Base-by-base conservation (phyloP, 2,797 vertebrate species). In the Enoplosus armatus region DNA sequence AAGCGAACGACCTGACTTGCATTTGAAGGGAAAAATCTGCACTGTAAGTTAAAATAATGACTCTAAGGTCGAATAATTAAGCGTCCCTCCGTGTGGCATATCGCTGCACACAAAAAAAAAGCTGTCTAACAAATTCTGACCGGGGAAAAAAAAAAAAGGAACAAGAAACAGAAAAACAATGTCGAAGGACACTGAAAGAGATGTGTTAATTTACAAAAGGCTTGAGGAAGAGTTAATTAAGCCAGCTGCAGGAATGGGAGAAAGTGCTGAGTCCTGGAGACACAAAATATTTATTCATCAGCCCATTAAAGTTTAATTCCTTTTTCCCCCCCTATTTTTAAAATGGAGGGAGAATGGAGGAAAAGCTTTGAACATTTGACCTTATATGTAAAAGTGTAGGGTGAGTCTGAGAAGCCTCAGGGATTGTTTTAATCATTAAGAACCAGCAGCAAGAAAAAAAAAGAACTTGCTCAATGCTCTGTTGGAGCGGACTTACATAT, bases 221-320 rank as follows among this genome's bases (percentile, higher is more conserved):
- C 92, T 91, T 64, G 72, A 88, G 89, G 93, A 94, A 85, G 89
- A 89, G 84, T 91, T 94, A 90, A 94, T 95, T 94, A 95, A 94
- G 87, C 85, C 83, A 77, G 86, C 90, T 90, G 87, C 56, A 82
- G 87, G 84, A 91, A 80, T 71, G 72, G 80, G 72, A 87, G 79
- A 92, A 92, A 94, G 89, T 92, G 93, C 91, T 92, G 91, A 93
- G 92, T 92, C 90, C 87, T 87, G 86, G 87, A 92, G 91, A 93
- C 92, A 93, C 89, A 94, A 92, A 92, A 94, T 94, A 94, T 94
- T 93, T 94, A 94, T 94, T 94, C 92, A 93, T 93, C 88, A 91
- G 86, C 91, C 90, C 78, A 93, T 94, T 93, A 93, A 94, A 90
- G 85, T 94, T 95, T 93, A 91, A 95, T 94, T 91, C 83, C 82